These are phyloP conservation scores for Meles meles DNA, from an alignment of 2,113 vertebrate species.

Conservation along the genomic window DNA sequence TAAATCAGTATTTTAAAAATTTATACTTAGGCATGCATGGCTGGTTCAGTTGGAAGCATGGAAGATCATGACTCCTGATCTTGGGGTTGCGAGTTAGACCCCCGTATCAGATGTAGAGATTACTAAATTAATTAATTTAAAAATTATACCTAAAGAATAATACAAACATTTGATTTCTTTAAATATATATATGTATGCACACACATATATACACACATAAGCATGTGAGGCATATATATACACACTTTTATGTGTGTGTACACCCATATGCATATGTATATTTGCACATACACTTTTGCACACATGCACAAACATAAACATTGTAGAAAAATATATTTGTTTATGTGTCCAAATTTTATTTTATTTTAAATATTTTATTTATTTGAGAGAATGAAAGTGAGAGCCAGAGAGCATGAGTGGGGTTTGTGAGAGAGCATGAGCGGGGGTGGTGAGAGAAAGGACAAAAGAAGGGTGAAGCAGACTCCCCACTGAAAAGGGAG, in stretches of 20 bases:
- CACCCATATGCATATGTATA: no score
- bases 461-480: no score
- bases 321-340: background rate
- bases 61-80: background rate
- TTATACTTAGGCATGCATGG: background rate
- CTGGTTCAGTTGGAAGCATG: background rate
- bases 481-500: no score
- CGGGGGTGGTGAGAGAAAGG: no score
- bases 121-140: background rate
- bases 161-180: background rate
- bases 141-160: background rate
- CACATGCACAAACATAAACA: background rate
- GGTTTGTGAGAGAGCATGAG: no score
- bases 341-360: background rate
- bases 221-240: background rate
- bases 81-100: background rate
- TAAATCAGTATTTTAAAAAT: background rate
- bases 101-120: background rate
- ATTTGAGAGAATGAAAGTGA: no score
- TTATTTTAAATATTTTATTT: no score
- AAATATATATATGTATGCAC: background rate
- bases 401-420: no score
- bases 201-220: background rate
- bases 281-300: background rate
- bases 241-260: no score